These are phyloP conservation scores for Apodemus sylvaticus DNA, from an alignment of 2,113 vertebrate species.

Conservation along the genomic window DNA sequence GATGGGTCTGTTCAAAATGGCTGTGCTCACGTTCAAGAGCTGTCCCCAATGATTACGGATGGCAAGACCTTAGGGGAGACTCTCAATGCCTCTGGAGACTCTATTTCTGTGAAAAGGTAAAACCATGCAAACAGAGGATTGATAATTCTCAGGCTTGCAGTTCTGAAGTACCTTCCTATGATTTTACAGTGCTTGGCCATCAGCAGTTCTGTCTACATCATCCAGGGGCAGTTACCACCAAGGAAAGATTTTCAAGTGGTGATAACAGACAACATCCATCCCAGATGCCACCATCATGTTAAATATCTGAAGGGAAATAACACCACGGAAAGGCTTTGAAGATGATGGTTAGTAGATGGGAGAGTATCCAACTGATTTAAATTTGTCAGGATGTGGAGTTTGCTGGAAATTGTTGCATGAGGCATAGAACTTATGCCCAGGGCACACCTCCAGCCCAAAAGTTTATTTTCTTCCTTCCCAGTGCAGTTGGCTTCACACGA, in stretches of 20 bases:
- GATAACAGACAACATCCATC: background rate
- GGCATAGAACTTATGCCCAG: background rate
- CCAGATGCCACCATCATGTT: background rate
- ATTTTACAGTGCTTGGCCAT: background rate
- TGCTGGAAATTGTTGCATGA: background rate
- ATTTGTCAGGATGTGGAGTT: background rate
- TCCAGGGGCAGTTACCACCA: background rate
- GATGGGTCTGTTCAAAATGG: background rate
- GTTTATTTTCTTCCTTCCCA: background rate
- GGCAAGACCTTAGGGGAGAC: background rate
- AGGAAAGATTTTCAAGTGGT: background rate
- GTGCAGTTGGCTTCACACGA: background rate
- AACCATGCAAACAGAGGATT: background rate
- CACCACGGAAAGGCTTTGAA: background rate
- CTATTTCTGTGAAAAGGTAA: background rate
- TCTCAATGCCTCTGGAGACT: background rate
- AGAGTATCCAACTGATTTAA: background rate
- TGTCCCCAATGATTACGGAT: too few species aligned
- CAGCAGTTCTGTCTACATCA: background rate
- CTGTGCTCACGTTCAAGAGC: background rate
- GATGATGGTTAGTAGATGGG: background rate
- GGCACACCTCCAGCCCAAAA: background rate
- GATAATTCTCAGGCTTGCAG: background rate
- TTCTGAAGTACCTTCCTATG: background rate
- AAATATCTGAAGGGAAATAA: background rate